phyloP scores from a whole-genome alignment of 2,888 invertebrate species.

The Lasioglossum leucozonium region DNA sequence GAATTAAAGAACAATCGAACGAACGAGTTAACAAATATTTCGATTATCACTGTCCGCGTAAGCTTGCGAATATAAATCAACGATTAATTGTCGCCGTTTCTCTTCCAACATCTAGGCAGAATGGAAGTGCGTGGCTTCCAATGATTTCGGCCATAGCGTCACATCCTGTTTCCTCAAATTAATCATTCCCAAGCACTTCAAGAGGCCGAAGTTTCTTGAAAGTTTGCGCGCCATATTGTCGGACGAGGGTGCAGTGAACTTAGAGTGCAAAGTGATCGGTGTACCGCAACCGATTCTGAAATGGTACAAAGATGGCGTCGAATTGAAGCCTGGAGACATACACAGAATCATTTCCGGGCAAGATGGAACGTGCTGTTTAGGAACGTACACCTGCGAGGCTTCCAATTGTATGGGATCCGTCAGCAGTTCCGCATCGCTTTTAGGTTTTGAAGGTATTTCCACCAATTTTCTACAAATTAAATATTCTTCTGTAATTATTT shows the following conservation, averaged over 20 bases:
- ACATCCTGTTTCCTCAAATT: slow-evolving; percentile 94
- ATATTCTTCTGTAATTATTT: background rate
- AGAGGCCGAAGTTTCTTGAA: slow-evolving; percentile 94
- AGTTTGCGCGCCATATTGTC: slow-evolving; percentile 93
- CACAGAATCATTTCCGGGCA: slow-evolving; percentile 95
- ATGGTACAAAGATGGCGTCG: slow-evolving; percentile 96
- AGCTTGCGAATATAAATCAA: background rate
- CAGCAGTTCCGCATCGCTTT: slow-evolving; percentile 93
- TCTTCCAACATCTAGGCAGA: slow-evolving; percentile 86
- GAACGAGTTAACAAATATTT: background rate
- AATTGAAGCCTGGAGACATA: slow-evolving; percentile 95
- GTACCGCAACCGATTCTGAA: slow-evolving; percentile 95
- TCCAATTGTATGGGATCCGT: slow-evolving; percentile 96
- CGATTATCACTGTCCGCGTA: background rate
- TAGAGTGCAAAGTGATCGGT: slow-evolving; percentile 96
- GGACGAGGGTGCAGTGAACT: slow-evolving; percentile 95
- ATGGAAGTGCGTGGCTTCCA: slow-evolving; percentile 96
- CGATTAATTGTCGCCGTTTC: background rate
- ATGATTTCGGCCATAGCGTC: slow-evolving; percentile 95
- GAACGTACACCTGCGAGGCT: slow-evolving; percentile 96
- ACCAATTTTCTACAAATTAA: background rate
- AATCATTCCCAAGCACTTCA: slow-evolving; percentile 94
- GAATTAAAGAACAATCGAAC: background rate
- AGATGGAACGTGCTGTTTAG: slow-evolving; percentile 95
- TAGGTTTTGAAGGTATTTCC: slow-evolving; percentile 91